These are phyloP conservation scores for Stegodyphus dumicola DNA, from an alignment of 1,140 invertebrate genomes.

Conservation along the genomic window DNA sequence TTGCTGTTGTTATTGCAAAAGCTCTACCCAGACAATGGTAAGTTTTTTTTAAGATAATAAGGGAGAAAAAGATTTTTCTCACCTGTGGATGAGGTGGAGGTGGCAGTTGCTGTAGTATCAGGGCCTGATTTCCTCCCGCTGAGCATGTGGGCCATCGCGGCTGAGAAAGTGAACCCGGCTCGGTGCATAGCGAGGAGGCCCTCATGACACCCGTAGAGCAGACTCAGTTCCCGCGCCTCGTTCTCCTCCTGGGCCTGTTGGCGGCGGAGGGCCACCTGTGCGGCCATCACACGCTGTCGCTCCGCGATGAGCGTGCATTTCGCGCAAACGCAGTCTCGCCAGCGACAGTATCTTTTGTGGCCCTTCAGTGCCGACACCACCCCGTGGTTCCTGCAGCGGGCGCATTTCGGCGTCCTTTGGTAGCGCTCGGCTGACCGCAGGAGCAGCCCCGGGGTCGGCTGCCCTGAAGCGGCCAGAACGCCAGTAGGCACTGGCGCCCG, in stretches of 20 bases:
- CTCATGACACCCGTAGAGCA: slow-evolving; percentile 78
- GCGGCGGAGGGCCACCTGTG: slow-evolving; percentile 89
- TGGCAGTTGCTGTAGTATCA: background rate
- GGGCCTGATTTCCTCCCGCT: background rate
- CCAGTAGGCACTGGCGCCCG: background rate
- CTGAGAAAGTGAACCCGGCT: slow-evolving; percentile 65
- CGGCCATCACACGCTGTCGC: slow-evolving; percentile 97
- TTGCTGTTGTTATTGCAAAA: too few relatives aligned
- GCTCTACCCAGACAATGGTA: too few relatives aligned
- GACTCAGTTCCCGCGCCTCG: slow-evolving; percentile 92
- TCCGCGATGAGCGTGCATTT: slow-evolving; percentile 99
- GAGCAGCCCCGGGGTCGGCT: slow-evolving; percentile 69
- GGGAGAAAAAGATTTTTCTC: background rate
- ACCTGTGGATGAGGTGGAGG: background rate
- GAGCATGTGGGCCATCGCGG: slow-evolving; percentile 64
- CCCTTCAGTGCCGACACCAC: slow-evolving; percentile 96
- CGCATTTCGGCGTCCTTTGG: slow-evolving; percentile 98
- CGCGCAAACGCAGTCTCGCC: slow-evolving; percentile 95
- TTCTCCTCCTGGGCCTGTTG: slow-evolving; percentile 86
- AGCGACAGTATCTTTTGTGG: slow-evolving; percentile 97
- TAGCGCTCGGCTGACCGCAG: slow-evolving; percentile 88
- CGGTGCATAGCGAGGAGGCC: slow-evolving; percentile 65
- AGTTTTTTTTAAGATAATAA: too few relatives aligned
- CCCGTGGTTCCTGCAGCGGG: slow-evolving; percentile 97
- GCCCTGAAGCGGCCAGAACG: slow-evolving; percentile 50